Evolutionary conservation across 2,888 invertebrate genomes (phyloP).

Genomic region (Atethmia centrago): DNA sequence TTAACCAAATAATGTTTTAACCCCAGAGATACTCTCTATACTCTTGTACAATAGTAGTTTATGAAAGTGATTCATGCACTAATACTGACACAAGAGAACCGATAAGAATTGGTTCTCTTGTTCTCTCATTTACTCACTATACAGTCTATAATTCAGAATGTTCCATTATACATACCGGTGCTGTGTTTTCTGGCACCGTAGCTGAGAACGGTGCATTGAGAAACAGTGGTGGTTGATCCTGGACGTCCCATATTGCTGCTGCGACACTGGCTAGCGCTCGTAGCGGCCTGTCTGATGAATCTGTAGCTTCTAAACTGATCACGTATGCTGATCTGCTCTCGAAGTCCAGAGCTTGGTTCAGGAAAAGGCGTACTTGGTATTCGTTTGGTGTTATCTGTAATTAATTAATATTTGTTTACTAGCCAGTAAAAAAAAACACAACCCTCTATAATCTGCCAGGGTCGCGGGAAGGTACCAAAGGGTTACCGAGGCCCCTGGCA

Average conservation of each 20-base stretch:
- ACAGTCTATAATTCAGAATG: too few relatives aligned
- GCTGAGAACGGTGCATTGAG: conserved; percentile 95
- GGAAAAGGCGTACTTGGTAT: conserved; percentile 92
- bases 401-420: background rate
- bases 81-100: too few relatives aligned
- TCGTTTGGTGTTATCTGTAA: conserved; percentile 92
- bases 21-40: too few relatives aligned
- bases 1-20: too few relatives aligned
- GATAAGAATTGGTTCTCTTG: too few relatives aligned
- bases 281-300: conserved; percentile 92
- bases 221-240: conserved; percentile 96
- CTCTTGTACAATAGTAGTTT: too few relatives aligned
- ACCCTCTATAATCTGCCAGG: too few relatives aligned
- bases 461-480: too few relatives aligned
- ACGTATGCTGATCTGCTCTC: conserved; percentile 94
- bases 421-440: too few relatives aligned
- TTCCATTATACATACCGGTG: conserved; percentile 83
- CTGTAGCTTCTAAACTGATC: conserved; percentile 92
- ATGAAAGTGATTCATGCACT: too few relatives aligned
- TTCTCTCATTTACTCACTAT: too few relatives aligned
- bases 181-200: conserved; percentile 94
- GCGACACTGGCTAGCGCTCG: conserved; percentile 93
- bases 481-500: too few relatives aligned
- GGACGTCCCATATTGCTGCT: conserved; percentile 94
- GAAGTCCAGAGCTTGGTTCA: conserved; percentile 93